Evolutionary conservation across 2,888 invertebrate species (phyloP).

Genomic region (Trissonchulus sp.): DNA sequence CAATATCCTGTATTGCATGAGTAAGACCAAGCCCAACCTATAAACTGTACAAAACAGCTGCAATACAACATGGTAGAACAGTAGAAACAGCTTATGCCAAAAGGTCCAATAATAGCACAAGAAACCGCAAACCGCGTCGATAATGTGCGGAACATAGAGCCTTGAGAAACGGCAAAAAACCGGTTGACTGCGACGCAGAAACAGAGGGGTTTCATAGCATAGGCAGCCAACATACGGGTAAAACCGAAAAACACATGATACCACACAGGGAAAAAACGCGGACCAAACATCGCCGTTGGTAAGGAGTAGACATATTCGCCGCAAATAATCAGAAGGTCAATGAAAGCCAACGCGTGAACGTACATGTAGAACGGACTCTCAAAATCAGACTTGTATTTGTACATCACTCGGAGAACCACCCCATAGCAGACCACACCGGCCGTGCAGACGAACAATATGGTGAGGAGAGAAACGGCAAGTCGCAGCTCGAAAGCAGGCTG

Average conservation of each 20-base stretch:
- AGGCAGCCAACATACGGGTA: not conserved
- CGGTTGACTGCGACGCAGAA: not conserved
- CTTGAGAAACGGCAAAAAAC: not conserved
- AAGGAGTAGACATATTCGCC: not conserved
- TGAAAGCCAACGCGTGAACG: not conserved
- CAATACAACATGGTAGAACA: not conserved
- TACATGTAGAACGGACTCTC: not conserved
- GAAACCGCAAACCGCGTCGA: not conserved
- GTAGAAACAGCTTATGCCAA: not conserved
- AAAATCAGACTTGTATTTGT: not conserved
- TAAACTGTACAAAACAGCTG: not conserved
- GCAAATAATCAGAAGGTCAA: not conserved
- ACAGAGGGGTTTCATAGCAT: not conserved
- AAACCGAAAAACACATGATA: not conserved
- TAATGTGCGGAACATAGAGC: not conserved
- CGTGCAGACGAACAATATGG: not conserved
- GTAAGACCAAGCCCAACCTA: not conserved
- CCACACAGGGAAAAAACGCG: not conserved
- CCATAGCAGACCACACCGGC: slow-evolving; percentile 27
- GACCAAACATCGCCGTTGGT: not conserved
- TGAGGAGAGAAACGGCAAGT: not conserved
- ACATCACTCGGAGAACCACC: not conserved
- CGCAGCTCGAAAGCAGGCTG: too few relatives aligned
- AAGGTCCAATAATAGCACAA: not conserved
- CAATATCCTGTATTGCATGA: not conserved